These are phyloP conservation scores for Silurus lanzhouensis DNA, from an alignment of 2,797 vertebrate genomes.

Conservation along the genomic window DNA sequence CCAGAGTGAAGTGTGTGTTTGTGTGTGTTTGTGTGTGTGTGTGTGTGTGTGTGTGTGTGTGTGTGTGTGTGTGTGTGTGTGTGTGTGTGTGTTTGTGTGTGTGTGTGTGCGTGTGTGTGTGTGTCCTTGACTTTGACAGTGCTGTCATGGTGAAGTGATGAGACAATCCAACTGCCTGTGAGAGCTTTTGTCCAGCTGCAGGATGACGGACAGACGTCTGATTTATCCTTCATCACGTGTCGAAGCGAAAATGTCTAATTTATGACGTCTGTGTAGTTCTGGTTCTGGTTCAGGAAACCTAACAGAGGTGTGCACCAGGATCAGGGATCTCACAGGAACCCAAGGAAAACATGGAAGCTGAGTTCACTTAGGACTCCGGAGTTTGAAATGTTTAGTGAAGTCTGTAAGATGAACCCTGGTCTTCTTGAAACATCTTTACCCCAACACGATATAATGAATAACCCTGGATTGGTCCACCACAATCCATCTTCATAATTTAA, in stretches of 20 bases:
- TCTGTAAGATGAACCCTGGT: neutral
- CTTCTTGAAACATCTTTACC: neutral
- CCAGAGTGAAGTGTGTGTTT: neutral
- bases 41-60: neutral
- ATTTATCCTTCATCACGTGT: neutral
- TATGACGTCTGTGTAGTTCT: neutral
- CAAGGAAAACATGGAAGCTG: neutral
- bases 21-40: neutral
- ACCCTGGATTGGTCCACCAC: too few relatives aligned
- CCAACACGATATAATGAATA: too few relatives aligned
- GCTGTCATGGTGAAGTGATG: constrained; percentile 22
- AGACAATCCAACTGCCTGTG: constrained; percentile 1
- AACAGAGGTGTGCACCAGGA: neutral
- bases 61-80: neutral
- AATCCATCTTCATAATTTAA: neutral
- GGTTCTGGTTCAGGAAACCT: neutral
- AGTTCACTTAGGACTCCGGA: neutral
- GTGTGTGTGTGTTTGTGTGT: constrained; percentile 6
- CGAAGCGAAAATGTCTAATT: neutral
- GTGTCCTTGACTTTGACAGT: constrained; percentile 29
- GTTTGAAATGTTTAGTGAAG: neutral
- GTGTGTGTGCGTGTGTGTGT: neutral
- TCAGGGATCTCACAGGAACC: neutral
- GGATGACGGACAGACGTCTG: neutral
- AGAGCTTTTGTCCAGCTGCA: neutral